A percentile compares a stretch with the other conserved stretches of the same genome.
Evolutionary conservation across 2,797 vertebrate genomes (phyloP).

Genomic region (Myioborus melanocephalus): DNA sequence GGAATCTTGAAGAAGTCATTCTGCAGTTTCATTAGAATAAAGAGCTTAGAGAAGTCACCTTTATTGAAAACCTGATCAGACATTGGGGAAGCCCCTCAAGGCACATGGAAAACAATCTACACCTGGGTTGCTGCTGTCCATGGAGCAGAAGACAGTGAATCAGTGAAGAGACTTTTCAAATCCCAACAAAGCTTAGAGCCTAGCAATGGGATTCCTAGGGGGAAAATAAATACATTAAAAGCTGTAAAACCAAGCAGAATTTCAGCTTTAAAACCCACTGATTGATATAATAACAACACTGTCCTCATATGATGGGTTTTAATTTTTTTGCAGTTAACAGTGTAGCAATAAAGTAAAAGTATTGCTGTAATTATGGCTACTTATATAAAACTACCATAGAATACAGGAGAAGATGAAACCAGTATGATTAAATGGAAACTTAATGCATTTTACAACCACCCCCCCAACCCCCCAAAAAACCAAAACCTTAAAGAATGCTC

Average conservation of each 20-base stretch:
- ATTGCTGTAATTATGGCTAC: background rate
- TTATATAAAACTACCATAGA: background rate
- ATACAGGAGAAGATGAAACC: background rate
- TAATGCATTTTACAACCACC: background rate
- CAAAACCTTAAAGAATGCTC: background rate
- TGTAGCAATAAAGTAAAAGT: background rate
- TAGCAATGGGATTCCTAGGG: background rate
- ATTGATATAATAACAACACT: background rate
- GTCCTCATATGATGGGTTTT: background rate
- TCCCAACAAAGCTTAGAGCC: background rate
- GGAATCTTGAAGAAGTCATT: background rate
- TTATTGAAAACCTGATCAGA: background rate
- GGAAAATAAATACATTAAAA: background rate
- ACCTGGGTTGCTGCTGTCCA: background rate
- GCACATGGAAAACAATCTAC: background rate
- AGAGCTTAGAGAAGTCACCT: background rate
- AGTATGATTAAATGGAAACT: background rate
- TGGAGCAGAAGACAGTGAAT: background rate
- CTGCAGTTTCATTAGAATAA: background rate
- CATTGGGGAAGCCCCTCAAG: background rate
- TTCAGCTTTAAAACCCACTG: background rate
- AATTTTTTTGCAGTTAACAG: background rate
- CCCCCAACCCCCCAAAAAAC: rapidly evolving
- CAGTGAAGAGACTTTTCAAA: background rate
- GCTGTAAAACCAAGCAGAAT: background rate